Base-by-base conservation (phyloP, 2,888 invertebrate species). In the Oligia strigilis region DNA sequence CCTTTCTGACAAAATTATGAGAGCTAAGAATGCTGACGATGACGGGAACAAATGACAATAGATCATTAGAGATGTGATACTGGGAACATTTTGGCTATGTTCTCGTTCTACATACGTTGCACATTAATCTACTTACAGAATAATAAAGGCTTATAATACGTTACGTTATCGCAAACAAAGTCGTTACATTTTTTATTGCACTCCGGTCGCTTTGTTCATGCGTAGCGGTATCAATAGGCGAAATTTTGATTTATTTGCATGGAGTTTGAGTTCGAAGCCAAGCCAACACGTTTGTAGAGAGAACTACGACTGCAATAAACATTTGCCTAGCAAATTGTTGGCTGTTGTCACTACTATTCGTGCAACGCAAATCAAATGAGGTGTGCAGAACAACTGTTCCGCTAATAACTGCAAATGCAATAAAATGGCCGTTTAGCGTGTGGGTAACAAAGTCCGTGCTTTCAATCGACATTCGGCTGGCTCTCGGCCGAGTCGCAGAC, bases 401-500 rank as follows among this genome's bases (percentile, higher is more conserved):
- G 76, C 76, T 85, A 90, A 89, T 88, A 88, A 87, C 84, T 77
- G 67, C 73, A 75, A 78, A 77, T 82, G 87, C 74, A 87, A 87
- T 89, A 85, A 86, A 87, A 87, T 80, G 80, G 72, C 72, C 74
- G 85, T 87, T 90, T 87, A 83, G 84, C 79, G 81, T 86, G 81
- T 84, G 77, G 72, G 78, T 87, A 81, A 75, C 77, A 75, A 81
- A 87, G 84, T 82, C 73, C 84, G 77, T 78, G 79, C 73, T 77
- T 81, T 81, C 79, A 83, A 80, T 82, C 85, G 86, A 83, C 78
- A 88, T 87, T 89, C 82, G 87, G 86, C 91, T 93, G 94, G 93
- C 93, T 87, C 85, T 75, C 82, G 83, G 93, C 93, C 93, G 92
- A 86, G 81, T 65, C 81, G 84, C 72, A 72, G 77, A 91, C 89